A percentile compares a stretch with the other conserved stretches of the same genome.
phyloP scores from a whole-genome alignment of 2,113 vertebrate species.

The Dryoscopus gambensis region DNA sequence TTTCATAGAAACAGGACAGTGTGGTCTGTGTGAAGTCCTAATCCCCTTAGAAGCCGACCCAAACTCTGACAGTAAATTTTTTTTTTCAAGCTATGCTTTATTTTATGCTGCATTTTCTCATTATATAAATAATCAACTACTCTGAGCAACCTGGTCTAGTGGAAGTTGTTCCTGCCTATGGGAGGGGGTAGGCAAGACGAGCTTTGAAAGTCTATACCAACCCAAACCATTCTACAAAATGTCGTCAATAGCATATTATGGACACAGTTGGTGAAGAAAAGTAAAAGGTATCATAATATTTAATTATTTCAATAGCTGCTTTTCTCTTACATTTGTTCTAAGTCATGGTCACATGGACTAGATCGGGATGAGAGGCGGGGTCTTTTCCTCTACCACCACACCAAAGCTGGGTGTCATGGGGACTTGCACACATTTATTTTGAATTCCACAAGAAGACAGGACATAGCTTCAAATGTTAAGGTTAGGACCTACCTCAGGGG shows the following conservation, averaged over 20 bases:
- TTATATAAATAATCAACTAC: background rate
- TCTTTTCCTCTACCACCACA: background rate
- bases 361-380: background rate
- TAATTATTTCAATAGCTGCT: background rate
- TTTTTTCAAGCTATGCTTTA: background rate
- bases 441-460: background rate
- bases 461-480: background rate
- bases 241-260: background rate
- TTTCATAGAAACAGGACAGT: background rate
- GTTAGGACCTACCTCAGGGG: background rate
- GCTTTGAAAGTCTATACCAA: background rate
- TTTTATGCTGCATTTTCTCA: background rate
- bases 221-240: background rate
- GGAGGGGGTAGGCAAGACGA: background rate
- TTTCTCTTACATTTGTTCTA: background rate
- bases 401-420: accelerated
- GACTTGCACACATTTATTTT: background rate
- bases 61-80: background rate
- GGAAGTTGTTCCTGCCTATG: background rate
- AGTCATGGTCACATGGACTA: background rate
- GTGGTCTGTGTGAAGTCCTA: background rate
- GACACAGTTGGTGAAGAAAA: background rate
- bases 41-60: background rate
- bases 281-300: background rate
- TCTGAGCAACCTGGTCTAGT: background rate